Evolutionary conservation across 2,797 vertebrate species (phyloP).

Genomic region (Nyctibius grandis): DNA sequence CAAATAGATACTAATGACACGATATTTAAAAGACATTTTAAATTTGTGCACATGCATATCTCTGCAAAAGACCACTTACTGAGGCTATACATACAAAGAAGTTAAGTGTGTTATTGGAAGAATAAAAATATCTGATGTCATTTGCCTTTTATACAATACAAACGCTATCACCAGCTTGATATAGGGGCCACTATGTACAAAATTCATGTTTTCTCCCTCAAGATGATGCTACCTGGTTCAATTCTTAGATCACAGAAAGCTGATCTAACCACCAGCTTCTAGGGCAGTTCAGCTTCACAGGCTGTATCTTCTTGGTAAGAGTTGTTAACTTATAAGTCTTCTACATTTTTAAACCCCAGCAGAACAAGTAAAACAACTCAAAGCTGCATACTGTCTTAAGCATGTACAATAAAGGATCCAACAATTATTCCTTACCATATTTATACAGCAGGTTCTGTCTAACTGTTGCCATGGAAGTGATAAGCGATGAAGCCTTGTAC

Average conservation of each 20-base stretch:
- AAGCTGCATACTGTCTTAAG: background rate
- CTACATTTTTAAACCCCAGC: background rate
- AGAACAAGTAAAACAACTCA: background rate
- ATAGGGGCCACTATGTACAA: background rate
- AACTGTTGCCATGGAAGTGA: conserved; percentile 90
- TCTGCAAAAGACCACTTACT: background rate
- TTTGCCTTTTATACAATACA: background rate
- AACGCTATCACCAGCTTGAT: background rate
- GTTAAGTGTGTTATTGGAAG: background rate
- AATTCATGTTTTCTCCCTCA: background rate
- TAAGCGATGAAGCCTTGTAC: conserved; percentile 87
- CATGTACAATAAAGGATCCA: background rate
- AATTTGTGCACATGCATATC: background rate
- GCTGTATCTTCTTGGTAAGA: background rate
- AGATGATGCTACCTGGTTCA: background rate
- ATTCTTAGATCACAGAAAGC: background rate
- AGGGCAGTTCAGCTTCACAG: background rate
- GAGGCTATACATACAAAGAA: background rate
- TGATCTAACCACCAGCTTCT: background rate
- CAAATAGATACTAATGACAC: background rate
- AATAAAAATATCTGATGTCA: background rate
- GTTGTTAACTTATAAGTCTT: background rate
- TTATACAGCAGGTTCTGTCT: conserved; percentile 90
- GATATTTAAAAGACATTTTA: background rate
- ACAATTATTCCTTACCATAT: conserved; percentile 79